Base-by-base conservation (phyloP, 2,888 invertebrate genomes). In the Melanostoma scalare region DNA sequence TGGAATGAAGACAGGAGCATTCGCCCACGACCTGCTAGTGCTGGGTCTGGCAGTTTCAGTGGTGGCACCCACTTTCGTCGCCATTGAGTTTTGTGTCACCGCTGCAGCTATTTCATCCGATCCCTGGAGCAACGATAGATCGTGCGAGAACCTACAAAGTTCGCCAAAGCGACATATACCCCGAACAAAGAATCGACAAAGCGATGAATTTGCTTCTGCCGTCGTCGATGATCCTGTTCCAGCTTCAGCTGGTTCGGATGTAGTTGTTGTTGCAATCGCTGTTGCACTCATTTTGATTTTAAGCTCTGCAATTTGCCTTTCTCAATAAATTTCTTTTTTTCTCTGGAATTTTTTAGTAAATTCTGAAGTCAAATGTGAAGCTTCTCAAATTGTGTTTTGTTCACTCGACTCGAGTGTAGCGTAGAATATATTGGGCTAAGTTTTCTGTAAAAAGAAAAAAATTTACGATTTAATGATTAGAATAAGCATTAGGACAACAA, bases 111-210 rank as follows among this genome's bases (percentile, higher is more conserved):
- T 33, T 33, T 42, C 87, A 65, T 86, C 86, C 35, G 75, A 80
- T 67, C 53, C 78, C 4, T 86, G 86, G n/a, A 75, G 69, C 67
- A 61, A 72, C 5, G 65, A 44, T 20, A 88, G 67, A 72, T 89
- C 89, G 82, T 91, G 91, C 6, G 89, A 89, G 79, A 89, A 91
- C 10, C 90, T 89, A 56, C 91, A 91, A 75, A 89, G 86, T 42
- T 89, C 88, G 9, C 91, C 91, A 52, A 90, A 91, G 55, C 90
- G 90, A 55, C 91, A 91, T 40, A 89, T 88, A 31, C 91, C 91
- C 38, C 89, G 88, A 73, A 88, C 76, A 82, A 88, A 90, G 79
- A 88, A 91, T 44, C 89, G 90, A 85, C 91, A 91, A 56, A 90
- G 85, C 38, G 87, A 81, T 81, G 88, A 87, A 86, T 87, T 89